Evolutionary conservation across 1,140 invertebrate genomes (phyloP), one percentile per base, ranked within the genome.

Genomic region (Mesaphorura yosii): DNA sequence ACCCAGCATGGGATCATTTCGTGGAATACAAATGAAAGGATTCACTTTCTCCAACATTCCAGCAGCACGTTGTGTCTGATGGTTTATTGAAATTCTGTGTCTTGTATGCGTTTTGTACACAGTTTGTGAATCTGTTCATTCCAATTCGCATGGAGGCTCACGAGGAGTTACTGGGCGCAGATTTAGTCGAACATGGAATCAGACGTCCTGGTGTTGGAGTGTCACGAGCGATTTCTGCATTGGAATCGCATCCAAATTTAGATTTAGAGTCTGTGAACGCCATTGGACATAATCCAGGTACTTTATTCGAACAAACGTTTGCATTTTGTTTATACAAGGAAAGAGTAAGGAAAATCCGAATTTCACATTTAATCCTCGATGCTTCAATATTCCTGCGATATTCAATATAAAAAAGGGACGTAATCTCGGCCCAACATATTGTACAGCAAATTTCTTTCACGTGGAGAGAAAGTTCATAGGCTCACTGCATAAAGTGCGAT

Each of bases 141-240:
- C 81, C 82, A 6, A 86, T 93, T 48, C 74, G 88, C 28, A 87
- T 92, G 84, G 76, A 80, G 44, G 76, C 80, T 1, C 78, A 86
- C 53, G 84, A 88, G 48, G 88, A 93, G 67, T 70, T 91, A 19
- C 66, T 91, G 1, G 88, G 88, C 2, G 88, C 88, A 14, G 88
- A 92, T 75, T 73, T 90, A 15, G 81, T 83, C 1, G 88, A 92
- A 66, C 89, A 92, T 69, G 76, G 78, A 42, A 81, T 92, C 48
- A 76, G 80, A 64, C 70, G 75, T 26, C 56, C 65, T 34, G 59
- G 78, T 70, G 73, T 78, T 31, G 80, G 79, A n/a, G 72, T 81
- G 2, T 76, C 74, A 10, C 67, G 77, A 64, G 78, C 78, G 2
- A 59, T 81, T 39, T 77, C 77, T 10, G 75, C 75, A 3, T 68